Evolutionary conservation across 1,140 invertebrate species (phyloP), one percentile per base, ranked within the genome.

Genomic region (Drosophila parabipectinata): DNA sequence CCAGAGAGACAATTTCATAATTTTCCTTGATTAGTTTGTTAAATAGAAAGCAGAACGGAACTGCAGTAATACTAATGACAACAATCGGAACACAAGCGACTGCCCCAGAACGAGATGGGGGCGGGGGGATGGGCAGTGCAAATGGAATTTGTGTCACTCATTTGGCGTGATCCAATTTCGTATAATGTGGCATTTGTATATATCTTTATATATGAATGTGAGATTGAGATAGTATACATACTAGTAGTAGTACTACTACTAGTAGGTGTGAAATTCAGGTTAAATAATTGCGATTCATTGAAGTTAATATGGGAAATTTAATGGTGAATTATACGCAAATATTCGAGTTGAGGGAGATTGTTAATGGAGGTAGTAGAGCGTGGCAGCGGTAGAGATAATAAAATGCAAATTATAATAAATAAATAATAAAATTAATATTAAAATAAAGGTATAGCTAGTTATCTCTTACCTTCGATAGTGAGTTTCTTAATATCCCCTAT

Each of bases 1-100:
- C 50, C 51, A 55, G 37, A n/a, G n/a, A n/a, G n/a, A 39, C 53
- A 71, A 77, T 64, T 63, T 77, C 39, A 77, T 53, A 61, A 77
- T 77, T 77, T 55, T 62, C 39, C 66, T 53, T 77, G 48, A 77
- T 77, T 77, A 77, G 48, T 60, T 34, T 67, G 48, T 47, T 45
- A 54, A 67, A 39, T 72, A 54, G 57, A 73, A 73, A 73, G 63
- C 63, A 69, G 57, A 79, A 73, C 76, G 61, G 76, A 79, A 79
- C 71, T 78, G 61, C 61, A 64, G 54, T 73, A 39, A 75, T 51
- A 57, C 55, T 51, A 76, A 61, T 79, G 60, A 78, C 53, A 73
- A 34, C 56, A 59, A 71, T 71, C 50, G 55, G 37, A 62, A 39
- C 63, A 59, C 41, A 64, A 39, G 32, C 26, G 30, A 77, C 26